These are phyloP conservation scores for Phaedon cochleariae DNA, from an alignment of 2,888 invertebrate genomes.

Conservation along the genomic window DNA sequence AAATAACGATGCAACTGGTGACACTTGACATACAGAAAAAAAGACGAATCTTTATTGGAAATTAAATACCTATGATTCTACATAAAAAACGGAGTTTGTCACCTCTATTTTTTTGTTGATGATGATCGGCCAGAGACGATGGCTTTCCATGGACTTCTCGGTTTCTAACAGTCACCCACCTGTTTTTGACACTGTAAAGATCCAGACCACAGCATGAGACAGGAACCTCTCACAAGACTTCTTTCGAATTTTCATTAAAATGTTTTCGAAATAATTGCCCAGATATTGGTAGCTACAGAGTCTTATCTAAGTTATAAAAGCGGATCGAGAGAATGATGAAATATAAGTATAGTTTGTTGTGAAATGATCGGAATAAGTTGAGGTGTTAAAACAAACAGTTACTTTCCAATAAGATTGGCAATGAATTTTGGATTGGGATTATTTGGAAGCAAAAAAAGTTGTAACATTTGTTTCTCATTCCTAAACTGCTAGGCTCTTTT, in stretches of 20 bases:
- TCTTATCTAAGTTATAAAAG: too few species aligned
- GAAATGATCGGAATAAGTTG: too few species aligned
- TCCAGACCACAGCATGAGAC: slow-evolving; percentile 51
- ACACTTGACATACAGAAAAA: neutral
- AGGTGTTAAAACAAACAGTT: too few species aligned
- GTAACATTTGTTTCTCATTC: too few species aligned
- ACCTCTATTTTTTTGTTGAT: slow-evolving; percentile 31
- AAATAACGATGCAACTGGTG: neutral
- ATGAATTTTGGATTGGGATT: too few species aligned
- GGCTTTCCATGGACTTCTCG: slow-evolving; percentile 14
- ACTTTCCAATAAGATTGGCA: too few species aligned
- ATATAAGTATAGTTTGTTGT: too few species aligned
- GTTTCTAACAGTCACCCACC: slow-evolving; percentile 41
- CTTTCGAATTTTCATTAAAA: slow-evolving; percentile 4
- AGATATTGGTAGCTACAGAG: too few species aligned
- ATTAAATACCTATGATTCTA: slow-evolving; percentile 15
- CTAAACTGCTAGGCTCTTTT: too few species aligned
- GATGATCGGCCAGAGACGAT: slow-evolving; percentile 7
- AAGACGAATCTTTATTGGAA: neutral
- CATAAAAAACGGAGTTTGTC: slow-evolving; percentile 17
- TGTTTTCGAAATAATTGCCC: slow-evolving; percentile 20
- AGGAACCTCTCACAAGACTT: slow-evolving; percentile 19
- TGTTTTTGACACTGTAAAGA: slow-evolving; percentile 55
- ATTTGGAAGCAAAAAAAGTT: too few species aligned
- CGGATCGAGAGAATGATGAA: too few species aligned